Evolutionary conservation across 2,113 vertebrate genomes (phyloP).

Genomic region (Ardeotis arabs): DNA sequence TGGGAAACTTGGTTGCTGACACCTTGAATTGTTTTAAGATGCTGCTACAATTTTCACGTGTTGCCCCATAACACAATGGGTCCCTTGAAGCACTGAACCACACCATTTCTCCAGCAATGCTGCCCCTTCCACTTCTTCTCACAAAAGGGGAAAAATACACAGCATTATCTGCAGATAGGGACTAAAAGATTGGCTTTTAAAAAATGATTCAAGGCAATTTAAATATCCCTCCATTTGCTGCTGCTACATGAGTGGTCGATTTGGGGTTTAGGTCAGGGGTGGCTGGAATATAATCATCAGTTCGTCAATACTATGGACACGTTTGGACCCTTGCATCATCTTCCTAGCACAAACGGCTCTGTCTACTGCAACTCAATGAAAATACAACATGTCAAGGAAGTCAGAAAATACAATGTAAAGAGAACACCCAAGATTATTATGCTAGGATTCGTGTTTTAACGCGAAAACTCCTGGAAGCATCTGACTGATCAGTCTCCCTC

Average conservation of each 20-base stretch:
- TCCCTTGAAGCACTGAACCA: background rate
- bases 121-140: background rate
- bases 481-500: background rate
- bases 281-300: background rate
- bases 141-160: background rate
- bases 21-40: background rate
- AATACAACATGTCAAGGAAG: background rate
- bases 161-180: background rate
- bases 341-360: background rate
- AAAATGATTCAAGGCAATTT: background rate
- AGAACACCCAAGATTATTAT: background rate
- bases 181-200: background rate
- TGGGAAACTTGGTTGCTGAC: background rate
- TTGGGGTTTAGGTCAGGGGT: background rate
- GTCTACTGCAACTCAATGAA: background rate
- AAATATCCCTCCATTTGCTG: background rate
- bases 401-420: background rate
- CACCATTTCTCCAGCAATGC: fast-evolving
- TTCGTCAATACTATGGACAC: background rate
- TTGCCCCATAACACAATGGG: background rate
- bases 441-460: background rate
- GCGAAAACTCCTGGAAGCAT: background rate
- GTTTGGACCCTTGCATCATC: background rate
- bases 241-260: background rate
- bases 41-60: background rate